A percentile compares a stretch with the other conserved stretches of the same genome.
Evolutionary conservation across 2,797 vertebrate genomes (phyloP).

Genomic region (Pseudochirops corinnae): DNA sequence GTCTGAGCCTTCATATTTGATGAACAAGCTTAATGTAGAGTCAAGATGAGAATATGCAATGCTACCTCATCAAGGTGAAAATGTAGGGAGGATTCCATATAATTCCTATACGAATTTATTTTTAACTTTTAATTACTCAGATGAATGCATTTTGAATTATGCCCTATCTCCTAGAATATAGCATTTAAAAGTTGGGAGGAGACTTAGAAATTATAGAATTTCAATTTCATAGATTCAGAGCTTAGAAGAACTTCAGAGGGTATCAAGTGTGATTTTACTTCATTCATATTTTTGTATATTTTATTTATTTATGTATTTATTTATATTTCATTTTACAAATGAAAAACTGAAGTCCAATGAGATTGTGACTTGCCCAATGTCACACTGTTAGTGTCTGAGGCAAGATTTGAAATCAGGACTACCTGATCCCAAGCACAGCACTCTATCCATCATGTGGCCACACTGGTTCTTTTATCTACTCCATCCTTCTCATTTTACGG

Average conservation of each 20-base stretch:
- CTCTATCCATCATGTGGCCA: background rate
- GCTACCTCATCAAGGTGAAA: background rate
- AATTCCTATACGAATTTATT: conserved; percentile 37
- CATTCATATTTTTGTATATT: too few species aligned
- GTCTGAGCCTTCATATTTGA: background rate
- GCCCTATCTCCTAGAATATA: background rate
- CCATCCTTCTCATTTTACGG: background rate
- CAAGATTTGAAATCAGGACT: background rate
- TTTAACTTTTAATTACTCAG: conserved; percentile 27
- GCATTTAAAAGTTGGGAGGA: background rate
- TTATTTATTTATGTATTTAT: too few species aligned
- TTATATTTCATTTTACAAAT: background rate
- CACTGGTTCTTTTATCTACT: background rate
- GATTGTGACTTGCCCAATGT: background rate
- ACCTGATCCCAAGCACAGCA: background rate
- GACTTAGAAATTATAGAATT: background rate
- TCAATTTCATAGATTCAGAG: background rate
- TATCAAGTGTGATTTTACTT: background rate
- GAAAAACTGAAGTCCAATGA: background rate
- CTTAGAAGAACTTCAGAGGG: background rate
- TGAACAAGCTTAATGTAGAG: background rate
- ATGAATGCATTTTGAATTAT: background rate
- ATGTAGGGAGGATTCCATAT: background rate
- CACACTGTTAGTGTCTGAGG: background rate
- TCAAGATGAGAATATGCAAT: background rate